These are phyloP conservation scores for Apantesis nais DNA, from an alignment of 2,888 invertebrate species.

Conservation along the genomic window DNA sequence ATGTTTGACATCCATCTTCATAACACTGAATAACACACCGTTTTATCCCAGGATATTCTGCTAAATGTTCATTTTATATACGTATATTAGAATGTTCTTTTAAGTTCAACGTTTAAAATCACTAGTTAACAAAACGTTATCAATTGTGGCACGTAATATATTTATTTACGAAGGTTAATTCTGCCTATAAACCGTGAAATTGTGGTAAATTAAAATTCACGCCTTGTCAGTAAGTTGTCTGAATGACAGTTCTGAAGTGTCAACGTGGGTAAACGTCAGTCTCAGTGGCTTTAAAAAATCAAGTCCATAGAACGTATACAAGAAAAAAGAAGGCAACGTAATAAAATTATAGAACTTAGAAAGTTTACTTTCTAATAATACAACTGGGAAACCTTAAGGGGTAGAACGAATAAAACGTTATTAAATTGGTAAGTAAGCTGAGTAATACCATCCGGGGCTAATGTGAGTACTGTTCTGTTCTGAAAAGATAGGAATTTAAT, in stretches of 20 bases:
- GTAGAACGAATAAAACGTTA: background rate
- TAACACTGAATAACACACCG: constrained; percentile 60
- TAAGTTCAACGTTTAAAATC: constrained; percentile 13
- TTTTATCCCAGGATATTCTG: constrained; percentile 37
- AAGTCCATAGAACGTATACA: too few relatives aligned
- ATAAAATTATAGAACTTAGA: too few relatives aligned
- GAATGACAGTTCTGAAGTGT: constrained; percentile 1
- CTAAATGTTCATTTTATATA: constrained; percentile 35
- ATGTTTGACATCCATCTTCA: constrained; percentile 70
- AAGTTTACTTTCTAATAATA: background rate
- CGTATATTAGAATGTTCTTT: constrained; percentile 14
- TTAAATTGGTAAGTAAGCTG: background rate
- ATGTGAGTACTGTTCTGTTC: background rate
- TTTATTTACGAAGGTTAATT: constrained; percentile 41
- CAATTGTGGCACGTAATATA: constrained; percentile 7
- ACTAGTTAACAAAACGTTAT: constrained; percentile 3
- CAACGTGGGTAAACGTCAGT: background rate
- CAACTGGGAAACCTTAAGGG: background rate
- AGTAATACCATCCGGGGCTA: constrained; percentile 14
- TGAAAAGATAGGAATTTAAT: background rate
- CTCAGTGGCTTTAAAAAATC: too few relatives aligned
- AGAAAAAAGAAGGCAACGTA: background rate
- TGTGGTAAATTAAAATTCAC: constrained; percentile 18
- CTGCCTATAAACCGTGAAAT: constrained; percentile 8
- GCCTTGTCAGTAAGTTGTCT: background rate